Conservation (phyloP, 2,113 vertebrate genomes). For the Rhea americana region DNA sequence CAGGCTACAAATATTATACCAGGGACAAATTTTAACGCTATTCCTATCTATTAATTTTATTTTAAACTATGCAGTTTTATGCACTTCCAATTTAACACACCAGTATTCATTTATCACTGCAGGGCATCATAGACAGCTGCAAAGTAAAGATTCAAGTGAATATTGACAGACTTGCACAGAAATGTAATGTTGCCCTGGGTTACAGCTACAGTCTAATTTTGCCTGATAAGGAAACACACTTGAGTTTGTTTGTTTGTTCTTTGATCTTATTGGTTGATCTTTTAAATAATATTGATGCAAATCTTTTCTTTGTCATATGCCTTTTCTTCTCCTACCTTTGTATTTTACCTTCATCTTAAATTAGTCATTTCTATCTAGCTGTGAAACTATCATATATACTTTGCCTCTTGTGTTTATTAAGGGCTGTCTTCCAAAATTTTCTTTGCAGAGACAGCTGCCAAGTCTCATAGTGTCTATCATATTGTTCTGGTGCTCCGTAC, state of each 20-base stretch:
- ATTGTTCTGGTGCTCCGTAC: background rate
- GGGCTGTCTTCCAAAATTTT: background rate
- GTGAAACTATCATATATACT: background rate
- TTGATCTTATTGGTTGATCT: constrained; percentile 18
- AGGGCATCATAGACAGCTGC: constrained; percentile 66
- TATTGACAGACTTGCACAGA: constrained; percentile 60
- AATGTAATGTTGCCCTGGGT: constrained; percentile 57
- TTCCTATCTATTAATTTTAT: constrained; percentile 54
- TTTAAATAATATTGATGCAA: background rate
- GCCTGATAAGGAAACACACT: constrained; percentile 65
- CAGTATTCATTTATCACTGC: constrained; percentile 69
- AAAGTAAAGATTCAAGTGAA: constrained; percentile 55
- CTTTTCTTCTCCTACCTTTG: background rate
- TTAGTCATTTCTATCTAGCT: background rate
- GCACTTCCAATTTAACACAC: constrained; percentile 68
- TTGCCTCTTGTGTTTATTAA: background rate
- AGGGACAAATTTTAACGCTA: constrained; percentile 16
- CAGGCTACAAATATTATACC: constrained; percentile 20
- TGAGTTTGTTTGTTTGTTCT: constrained; percentile 51
- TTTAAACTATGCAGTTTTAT: constrained; percentile 65
- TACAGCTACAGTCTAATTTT: constrained; percentile 70
- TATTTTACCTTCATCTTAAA: background rate
- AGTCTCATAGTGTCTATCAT: background rate
- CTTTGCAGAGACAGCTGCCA: background rate
- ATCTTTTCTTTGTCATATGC: background rate